phyloP scores from a whole-genome alignment of 2,113 vertebrate genomes.

The Odocoileus virginianus region DNA sequence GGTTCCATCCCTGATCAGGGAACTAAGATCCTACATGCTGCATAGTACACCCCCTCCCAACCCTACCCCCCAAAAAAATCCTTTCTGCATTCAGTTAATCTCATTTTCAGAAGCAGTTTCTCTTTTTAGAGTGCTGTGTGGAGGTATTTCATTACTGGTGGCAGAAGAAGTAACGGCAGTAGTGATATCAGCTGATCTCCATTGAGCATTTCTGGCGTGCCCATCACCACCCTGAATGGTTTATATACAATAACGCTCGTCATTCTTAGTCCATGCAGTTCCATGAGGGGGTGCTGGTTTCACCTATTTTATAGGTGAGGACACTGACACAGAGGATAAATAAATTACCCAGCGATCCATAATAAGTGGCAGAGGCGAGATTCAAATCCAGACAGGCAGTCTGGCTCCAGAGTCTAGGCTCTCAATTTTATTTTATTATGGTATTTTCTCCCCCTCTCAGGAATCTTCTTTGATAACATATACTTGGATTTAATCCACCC shows the following conservation, averaged over 20 bases:
- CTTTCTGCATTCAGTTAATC: not conserved
- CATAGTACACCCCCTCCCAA: not conserved
- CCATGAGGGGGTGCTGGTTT: accelerated
- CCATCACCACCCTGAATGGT: not conserved
- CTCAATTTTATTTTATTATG: not conserved
- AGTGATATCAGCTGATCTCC: accelerated
- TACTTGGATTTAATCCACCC: not conserved
- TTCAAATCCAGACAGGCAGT: not conserved
- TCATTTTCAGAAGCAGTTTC: not conserved
- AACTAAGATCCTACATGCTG: not conserved
- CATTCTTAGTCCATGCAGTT: too few relatives aligned
- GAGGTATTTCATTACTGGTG: not conserved
- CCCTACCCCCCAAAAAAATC: accelerated
- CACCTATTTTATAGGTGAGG: not conserved
- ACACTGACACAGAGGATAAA: not conserved
- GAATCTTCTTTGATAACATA: not conserved
- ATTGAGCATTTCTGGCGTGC: not conserved
- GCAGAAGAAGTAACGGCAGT: accelerated
- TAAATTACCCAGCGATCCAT: not conserved
- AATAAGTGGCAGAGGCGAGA: not conserved
- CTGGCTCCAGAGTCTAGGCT: not conserved
- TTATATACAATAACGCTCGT: not conserved
- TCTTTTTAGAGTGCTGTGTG: accelerated
- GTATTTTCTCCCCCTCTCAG: not conserved
- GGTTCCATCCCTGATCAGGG: not conserved